Base-by-base conservation (phyloP, 2,888 invertebrate genomes). In the Leptura quadrifasciata region DNA sequence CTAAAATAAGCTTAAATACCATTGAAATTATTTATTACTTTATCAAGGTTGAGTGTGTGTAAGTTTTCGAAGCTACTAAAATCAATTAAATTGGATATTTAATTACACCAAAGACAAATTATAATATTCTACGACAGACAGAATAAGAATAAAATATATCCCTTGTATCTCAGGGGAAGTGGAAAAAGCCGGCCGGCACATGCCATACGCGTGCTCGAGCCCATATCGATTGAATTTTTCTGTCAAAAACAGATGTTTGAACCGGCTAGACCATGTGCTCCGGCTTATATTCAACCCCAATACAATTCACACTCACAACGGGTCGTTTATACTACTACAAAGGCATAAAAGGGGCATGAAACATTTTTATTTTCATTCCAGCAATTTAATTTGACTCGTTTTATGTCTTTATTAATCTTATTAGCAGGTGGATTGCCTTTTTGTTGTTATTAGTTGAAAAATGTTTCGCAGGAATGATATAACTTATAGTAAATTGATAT, bases 181-280 rank as follows among this genome's bases (percentile, higher is more conserved):
- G 24, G 24, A 60, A 71, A 71, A 71, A 71, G 70, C 70, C 58
- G 31, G 70, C n/a, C 70, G 70, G 70, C 70, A 21, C 52, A 71
- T 52, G 70, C 61, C 70, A 39, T 71, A 65, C 72, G 72, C 64
- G 72, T 73, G 64, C 58, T 17, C 61, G 27, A 54, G 35, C 18
- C 17, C 55, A 15, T 60, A 72, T 73, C 65, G 72, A 72, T 72
- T 64, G 39, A 73, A 65, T 55, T 57, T 67, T 54, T 63, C 68
- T 55, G 72, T 73, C 72, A 73, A 73, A 73, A 73, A 73, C 72
- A 73, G 72, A 73, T 73, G 72, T 68, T 68, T 55, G 31, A 68
- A 68, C 55, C n/a, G 68, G 68, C 68, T 68, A 68, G 68, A 68
- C 68, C 68, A 68, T 68, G 68, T 68, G 68, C 24, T 67, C 55